Evolutionary conservation across 1,140 invertebrate genomes (phyloP).

Genomic region (Diuraphis noxia): DNA sequence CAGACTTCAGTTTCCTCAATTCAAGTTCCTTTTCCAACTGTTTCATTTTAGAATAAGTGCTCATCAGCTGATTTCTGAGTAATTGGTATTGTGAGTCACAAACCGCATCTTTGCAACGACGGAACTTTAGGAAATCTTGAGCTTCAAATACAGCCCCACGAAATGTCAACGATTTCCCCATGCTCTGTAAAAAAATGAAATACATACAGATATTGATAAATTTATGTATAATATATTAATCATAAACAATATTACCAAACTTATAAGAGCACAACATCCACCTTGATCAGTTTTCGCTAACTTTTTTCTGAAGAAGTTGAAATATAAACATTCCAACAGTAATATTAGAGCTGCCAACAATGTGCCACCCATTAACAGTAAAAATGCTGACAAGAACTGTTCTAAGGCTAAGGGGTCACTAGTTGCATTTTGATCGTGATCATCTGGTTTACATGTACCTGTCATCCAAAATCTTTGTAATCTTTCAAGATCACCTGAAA

Average conservation of each 20-base stretch:
- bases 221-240: neutral
- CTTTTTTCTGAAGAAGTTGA: conserved; percentile 85
- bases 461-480: conserved; percentile 96
- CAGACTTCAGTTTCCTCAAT: conserved; percentile 75
- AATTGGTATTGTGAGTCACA: conserved; percentile 85
- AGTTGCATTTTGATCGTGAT: conserved; percentile 84
- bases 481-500: conserved; percentile 84
- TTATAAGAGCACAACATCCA: conserved; percentile 88
- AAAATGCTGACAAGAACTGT: conserved; percentile 96
- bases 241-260: conserved; percentile 70
- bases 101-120: conserved; percentile 77
- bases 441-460: conserved; percentile 91
- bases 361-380: conserved; percentile 92
- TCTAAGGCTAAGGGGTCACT: conserved; percentile 91
- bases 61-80: conserved; percentile 83
- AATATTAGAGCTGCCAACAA: conserved; percentile 82
- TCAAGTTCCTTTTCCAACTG: conserved; percentile 84
- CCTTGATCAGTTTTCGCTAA: conserved; percentile 81
- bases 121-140: conserved; percentile 68
- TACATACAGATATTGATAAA: neutral
- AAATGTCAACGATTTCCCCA: conserved; percentile 84
- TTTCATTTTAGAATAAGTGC: conserved; percentile 78
- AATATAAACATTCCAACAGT: conserved; percentile 90
- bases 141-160: conserved; percentile 87
- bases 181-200: conserved; percentile 61